A percentile compares a stretch with the other conserved stretches of the same genome.
These are phyloP conservation scores for Lithophane leautieri DNA, from an alignment of 2,888 invertebrate species.

Conservation along the genomic window DNA sequence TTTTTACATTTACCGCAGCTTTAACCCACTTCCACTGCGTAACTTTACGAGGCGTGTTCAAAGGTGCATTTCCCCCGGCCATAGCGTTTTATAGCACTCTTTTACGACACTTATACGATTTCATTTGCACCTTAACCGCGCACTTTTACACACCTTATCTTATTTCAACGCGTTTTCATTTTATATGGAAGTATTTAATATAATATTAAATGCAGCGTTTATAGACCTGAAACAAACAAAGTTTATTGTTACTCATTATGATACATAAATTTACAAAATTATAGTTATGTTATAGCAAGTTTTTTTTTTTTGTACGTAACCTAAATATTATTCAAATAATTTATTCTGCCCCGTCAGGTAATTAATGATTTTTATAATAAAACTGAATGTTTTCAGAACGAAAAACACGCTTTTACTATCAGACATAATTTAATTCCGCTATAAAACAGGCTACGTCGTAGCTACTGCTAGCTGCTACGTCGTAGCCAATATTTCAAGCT, in stretches of 20 bases:
- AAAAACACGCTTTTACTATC: background rate
- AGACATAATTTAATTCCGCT: background rate
- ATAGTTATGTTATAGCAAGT: background rate
- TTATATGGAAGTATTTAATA: constrained; percentile 19
- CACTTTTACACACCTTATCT: constrained; percentile 38
- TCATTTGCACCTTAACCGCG: constrained; percentile 55
- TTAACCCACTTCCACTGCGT: background rate
- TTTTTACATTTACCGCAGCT: background rate
- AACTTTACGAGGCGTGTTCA: constrained; percentile 24
- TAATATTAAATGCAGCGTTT: constrained; percentile 24
- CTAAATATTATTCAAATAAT: background rate
- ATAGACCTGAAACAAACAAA: constrained; percentile 59
- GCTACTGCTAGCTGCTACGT: constrained; percentile 1
- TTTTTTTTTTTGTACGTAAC: background rate
- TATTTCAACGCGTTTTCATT: constrained; percentile 28
- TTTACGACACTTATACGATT: constrained; percentile 51
- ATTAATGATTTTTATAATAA: background rate
- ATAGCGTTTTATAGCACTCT: constrained; percentile 33
- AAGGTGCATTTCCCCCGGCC: constrained; percentile 23
- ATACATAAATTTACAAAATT: constrained; percentile 14
- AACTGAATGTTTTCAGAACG: background rate
- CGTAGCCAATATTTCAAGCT: background rate
- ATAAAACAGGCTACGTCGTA: background rate
- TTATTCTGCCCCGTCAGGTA: background rate
- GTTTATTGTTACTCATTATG: constrained; percentile 26